Evolutionary conservation across 2,113 vertebrate species (phyloP), one percentile per base, ranked within the genome.

Genomic region (Setophaga kirtlandii): DNA sequence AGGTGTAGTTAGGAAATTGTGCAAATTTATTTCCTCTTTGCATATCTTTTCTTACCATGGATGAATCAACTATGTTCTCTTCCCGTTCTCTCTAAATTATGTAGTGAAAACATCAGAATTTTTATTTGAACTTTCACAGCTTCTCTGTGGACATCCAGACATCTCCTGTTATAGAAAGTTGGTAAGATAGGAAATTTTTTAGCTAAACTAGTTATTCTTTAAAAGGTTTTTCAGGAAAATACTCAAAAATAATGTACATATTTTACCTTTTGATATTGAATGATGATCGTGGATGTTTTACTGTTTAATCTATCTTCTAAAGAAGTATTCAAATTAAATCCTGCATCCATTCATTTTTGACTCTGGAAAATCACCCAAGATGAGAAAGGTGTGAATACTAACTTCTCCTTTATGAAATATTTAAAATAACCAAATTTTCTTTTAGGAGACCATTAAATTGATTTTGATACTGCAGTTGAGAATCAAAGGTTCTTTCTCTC

Each of bases 81-180:
- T 78, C 24, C 55, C 50, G 10, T 55, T 92, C 59, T 59, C 11
- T 64, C 56, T 92, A 65, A 46, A 82, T 93, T 87, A 81, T 55
- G 4, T 77, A 25, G 16, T 76, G 67, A 83, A 95, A 93, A 42
- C 41, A 58, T 81, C 42, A 70, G 78, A 89, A 83, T 93, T 95
- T 69, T 87, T 94, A 62, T 95, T 89, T 92, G 68, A 93, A 68
- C 33, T 70, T 92, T 42, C 15, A 47, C 52, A 91, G 81, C 77
- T 96, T 86, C 92, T 93, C 79, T 93, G 83, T 92, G 90, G 68
- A 74, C 7, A 46, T 82, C 58, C 86, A 87, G 94, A 94, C 10
- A 78, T 92, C 42, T 95, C 60, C 62, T 88, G 64, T 94, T 96
- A 68, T 47, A 95, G 68, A 86, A 96, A 91, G 75, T 33, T 23